Conservation (phyloP, 2,888 invertebrate species). For the Deroplatys truncata region DNA sequence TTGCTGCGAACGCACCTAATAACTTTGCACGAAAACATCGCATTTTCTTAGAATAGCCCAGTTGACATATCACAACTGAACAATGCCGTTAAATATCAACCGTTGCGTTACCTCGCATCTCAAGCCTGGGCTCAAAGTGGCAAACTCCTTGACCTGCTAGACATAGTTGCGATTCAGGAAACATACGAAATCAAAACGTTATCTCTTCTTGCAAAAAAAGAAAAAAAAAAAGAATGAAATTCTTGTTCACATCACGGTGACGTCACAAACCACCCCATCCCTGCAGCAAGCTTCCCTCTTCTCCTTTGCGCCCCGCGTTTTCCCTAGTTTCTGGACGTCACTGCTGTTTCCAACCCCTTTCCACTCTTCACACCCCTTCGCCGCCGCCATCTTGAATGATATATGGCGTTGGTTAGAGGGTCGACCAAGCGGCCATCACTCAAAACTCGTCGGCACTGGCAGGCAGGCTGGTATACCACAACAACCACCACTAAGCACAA, state of each 20-base stretch:
- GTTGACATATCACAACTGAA: background rate
- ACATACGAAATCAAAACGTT: background rate
- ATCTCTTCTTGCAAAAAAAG: background rate
- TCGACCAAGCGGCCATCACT: slow-evolving; percentile 56
- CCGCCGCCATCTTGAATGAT: slow-evolving; percentile 52
- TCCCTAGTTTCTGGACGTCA: slow-evolving; percentile 42
- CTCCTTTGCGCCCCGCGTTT: background rate
- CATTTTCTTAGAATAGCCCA: too few relatives aligned
- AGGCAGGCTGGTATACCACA: background rate
- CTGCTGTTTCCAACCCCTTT: slow-evolving; percentile 37
- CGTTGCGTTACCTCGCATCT: background rate
- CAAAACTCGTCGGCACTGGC: slow-evolving; percentile 38
- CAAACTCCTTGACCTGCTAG: background rate
- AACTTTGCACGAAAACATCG: too few relatives aligned
- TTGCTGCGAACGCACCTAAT: too few relatives aligned
- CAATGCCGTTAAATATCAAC: background rate
- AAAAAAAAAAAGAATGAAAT: background rate
- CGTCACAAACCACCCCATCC: slow-evolving; percentile 33
- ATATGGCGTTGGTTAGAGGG: slow-evolving; percentile 56
- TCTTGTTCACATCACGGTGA: background rate
- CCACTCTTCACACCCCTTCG: slow-evolving; percentile 24
- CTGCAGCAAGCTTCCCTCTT: slow-evolving; percentile 21
- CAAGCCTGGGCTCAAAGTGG: background rate
- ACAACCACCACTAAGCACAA: slow-evolving; percentile 6
- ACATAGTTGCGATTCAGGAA: background rate